Conservation (phyloP, 2,113 vertebrate species). For the Ageneiosus marmoratus region DNA sequence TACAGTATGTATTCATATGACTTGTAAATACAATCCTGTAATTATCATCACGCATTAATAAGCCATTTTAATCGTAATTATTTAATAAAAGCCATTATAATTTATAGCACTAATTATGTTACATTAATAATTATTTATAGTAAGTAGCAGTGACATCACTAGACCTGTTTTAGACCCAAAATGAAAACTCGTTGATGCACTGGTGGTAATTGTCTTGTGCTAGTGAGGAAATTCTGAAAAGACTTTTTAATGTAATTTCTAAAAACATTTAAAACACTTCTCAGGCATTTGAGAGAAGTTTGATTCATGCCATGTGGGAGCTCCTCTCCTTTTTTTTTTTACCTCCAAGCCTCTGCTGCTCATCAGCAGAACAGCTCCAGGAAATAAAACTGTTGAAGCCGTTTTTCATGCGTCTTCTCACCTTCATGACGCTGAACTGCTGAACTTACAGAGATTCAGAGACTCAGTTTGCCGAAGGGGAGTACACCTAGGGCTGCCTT, state of each 20-base stretch:
- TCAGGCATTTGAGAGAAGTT: neutral
- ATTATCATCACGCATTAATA: neutral
- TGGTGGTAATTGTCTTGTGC: too few species aligned
- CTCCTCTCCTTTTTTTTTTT: neutral
- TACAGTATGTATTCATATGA: too few species aligned
- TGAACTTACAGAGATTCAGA: conserved; percentile 4
- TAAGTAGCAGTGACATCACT: too few species aligned
- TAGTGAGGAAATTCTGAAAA: too few species aligned
- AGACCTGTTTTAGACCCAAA: too few species aligned
- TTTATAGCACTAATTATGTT: neutral
- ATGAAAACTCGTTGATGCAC: too few species aligned
- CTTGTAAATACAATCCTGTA: neutral
- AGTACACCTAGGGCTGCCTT: neutral
- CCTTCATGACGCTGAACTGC: neutral
- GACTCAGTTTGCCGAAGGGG: neutral
- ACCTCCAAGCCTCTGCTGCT: neutral
- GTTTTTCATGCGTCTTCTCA: neutral
- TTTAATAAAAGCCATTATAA: neutral
- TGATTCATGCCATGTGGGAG: neutral
- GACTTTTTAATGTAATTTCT: neutral
- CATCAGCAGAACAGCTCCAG: neutral
- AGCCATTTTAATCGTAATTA: too few species aligned
- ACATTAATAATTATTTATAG: neutral
- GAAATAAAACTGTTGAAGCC: neutral
- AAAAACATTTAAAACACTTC: neutral